Evolutionary conservation across 2,113 vertebrate genomes (phyloP), one percentile per base, ranked within the genome.

Genomic region (Psammodynastes pulverulentus): DNA sequence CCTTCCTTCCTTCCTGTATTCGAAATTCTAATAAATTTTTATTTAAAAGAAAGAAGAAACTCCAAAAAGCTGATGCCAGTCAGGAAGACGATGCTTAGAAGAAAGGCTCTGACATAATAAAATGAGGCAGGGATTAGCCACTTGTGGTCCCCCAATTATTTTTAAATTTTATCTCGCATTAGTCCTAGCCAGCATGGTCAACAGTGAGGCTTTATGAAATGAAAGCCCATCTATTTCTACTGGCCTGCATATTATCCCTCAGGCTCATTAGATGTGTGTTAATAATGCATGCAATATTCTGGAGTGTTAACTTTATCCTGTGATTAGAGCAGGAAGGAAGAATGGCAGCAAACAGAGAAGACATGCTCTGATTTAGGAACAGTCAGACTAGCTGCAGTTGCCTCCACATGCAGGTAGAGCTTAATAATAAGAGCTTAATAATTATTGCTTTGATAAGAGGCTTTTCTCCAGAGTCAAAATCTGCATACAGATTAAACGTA

Each of bases 61-160:
- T 0, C 2, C 21, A 5, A 43, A 46, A 24, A 15, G 4, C 5
- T 10, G 29, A 0, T 45, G 24, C n/a, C 26, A 58, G 5, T 26
- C 84, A 84, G 45, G 19, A 21, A 15, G 19, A 45, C 5, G 53
- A 29, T 21, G 29, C 26, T 67, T 85, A 56, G 5, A 9, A 56
- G 39, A 53, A 85, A 45, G 34, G 89, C 12, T 48, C 48, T 43
- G 54, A 29, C 34, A 15, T 39, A 34, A n/a, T 9, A 84, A 1
- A 0, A 72, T 39, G 58, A 5, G 15, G n/a, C 5, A 19, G 6
- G n/a, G 34, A 21, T 39, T 79, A 34, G 34, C n/a, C 67, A 39
- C 67, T 72, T 72, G n/a, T 39, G 15, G 6, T 6, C 67, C 19
- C 15, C 15, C n/a, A 79, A 19, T 39, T 79, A 7, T 79, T 79